A percentile compares a stretch with the other conserved stretches of the same genome.
Evolutionary conservation across 2,113 vertebrate genomes (phyloP).

Genomic region (Oceanodroma tethys): DNA sequence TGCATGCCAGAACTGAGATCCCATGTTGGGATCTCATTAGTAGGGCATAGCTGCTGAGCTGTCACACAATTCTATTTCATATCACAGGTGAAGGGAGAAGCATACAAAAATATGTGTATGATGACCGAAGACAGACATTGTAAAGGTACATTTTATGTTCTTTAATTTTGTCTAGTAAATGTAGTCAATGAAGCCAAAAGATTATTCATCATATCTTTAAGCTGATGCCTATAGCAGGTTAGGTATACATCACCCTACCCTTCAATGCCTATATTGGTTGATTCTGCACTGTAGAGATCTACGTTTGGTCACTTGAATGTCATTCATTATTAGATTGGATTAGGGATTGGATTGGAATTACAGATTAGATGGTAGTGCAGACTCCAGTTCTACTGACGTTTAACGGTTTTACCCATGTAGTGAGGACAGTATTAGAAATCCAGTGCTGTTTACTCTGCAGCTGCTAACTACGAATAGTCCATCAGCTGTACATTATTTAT

Average conservation of each 20-base stretch:
- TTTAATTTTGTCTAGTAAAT: not conserved
- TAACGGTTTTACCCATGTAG: not conserved
- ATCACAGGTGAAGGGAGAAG: not conserved
- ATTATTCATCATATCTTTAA: not conserved
- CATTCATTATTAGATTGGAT: not conserved
- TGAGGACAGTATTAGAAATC: not conserved
- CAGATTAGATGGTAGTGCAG: not conserved
- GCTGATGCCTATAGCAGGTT: not conserved
- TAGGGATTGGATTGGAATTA: not conserved
- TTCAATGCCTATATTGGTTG: not conserved
- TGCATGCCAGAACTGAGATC: not conserved
- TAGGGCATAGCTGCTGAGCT: not conserved
- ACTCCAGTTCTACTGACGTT: not conserved
- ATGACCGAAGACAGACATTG: not conserved
- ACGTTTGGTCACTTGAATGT: not conserved
- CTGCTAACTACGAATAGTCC: not conserved
- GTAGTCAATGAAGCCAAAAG: not conserved
- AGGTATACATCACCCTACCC: not conserved
- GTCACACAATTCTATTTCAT: not conserved
- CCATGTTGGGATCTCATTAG: not conserved
- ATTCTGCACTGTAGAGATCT: accelerated
- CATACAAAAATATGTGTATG: not conserved
- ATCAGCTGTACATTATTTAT: not conserved
- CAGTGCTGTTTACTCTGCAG: not conserved
- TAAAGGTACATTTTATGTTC: not conserved